These are phyloP conservation scores for Cephus cinctus DNA, from an alignment of 1,140 invertebrate genomes.

Conservation along the genomic window DNA sequence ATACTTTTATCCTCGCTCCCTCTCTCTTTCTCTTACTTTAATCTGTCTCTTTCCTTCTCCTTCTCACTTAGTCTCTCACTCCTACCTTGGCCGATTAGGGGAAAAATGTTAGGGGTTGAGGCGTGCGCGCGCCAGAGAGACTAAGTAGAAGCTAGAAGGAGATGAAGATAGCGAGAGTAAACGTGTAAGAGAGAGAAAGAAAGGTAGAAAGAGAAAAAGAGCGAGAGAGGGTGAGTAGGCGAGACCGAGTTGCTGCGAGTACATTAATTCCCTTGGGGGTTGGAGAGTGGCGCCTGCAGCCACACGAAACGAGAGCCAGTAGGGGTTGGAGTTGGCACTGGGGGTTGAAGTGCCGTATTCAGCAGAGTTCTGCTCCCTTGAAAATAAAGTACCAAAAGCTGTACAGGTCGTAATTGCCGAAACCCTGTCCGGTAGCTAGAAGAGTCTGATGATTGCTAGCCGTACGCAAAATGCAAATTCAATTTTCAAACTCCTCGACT, in stretches of 20 bases:
- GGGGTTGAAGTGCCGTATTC: not conserved
- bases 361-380: not conserved
- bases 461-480: slow-evolving; percentile 23
- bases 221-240: not conserved
- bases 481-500: slow-evolving; percentile 15
- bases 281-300: slow-evolving; percentile 4
- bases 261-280: slow-evolving; percentile 10
- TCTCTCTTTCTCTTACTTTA: too few relatives aligned
- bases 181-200: too few relatives aligned
- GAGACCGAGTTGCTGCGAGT: not conserved
- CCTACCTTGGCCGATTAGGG: too few relatives aligned
- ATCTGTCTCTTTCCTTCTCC: too few relatives aligned
- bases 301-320: not conserved
- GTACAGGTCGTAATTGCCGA: slow-evolving; percentile 15
- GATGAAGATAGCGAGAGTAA: too few relatives aligned
- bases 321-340: not conserved
- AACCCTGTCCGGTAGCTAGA: slow-evolving; percentile 9
- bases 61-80: too few relatives aligned
- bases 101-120: too few relatives aligned
- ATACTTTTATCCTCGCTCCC: too few relatives aligned
- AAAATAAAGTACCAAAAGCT: not conserved
- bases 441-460: too few relatives aligned
- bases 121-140: too few relatives aligned
- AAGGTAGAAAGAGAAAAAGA: too few relatives aligned
- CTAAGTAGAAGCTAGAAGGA: too few relatives aligned